phyloP scores from a whole-genome alignment of 2,113 vertebrate species.

The Morone chrysops region DNA sequence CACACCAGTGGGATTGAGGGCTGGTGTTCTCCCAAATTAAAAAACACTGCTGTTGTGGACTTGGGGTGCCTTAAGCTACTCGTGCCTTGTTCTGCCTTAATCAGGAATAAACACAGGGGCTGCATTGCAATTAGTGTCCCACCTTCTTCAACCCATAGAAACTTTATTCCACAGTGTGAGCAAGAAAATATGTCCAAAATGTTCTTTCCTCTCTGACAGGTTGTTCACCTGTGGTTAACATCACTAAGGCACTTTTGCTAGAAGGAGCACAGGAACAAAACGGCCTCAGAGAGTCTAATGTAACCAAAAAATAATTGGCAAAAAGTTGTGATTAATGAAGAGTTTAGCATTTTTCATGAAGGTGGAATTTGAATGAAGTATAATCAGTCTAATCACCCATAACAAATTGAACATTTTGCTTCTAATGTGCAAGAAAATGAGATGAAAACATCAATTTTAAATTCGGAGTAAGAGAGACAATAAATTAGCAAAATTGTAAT shows the following conservation, averaged over 20 bases:
- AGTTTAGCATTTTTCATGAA: background rate
- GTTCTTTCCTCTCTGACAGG: background rate
- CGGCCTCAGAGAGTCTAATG: background rate
- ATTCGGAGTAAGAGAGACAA: background rate
- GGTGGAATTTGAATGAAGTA: background rate
- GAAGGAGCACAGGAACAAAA: background rate
- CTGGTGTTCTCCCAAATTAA: background rate
- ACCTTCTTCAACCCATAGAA: background rate
- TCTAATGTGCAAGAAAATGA: background rate
- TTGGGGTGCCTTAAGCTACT: background rate
- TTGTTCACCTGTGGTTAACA: background rate
- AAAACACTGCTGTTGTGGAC: background rate
- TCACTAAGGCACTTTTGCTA: background rate
- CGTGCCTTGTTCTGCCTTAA: background rate
- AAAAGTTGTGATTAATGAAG: background rate
- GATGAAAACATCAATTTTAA: background rate
- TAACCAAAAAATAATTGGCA: background rate
- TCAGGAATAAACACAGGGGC: conserved; percentile 2
- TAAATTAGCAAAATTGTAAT: background rate
- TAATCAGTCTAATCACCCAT: background rate
- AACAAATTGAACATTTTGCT: too few species aligned
- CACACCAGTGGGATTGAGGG: background rate
- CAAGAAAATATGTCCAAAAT: background rate
- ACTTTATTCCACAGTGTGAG: background rate
- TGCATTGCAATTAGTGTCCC: background rate